Evolutionary conservation across 2,888 invertebrate genomes (phyloP).

Genomic region (Octonoba sinensis): DNA sequence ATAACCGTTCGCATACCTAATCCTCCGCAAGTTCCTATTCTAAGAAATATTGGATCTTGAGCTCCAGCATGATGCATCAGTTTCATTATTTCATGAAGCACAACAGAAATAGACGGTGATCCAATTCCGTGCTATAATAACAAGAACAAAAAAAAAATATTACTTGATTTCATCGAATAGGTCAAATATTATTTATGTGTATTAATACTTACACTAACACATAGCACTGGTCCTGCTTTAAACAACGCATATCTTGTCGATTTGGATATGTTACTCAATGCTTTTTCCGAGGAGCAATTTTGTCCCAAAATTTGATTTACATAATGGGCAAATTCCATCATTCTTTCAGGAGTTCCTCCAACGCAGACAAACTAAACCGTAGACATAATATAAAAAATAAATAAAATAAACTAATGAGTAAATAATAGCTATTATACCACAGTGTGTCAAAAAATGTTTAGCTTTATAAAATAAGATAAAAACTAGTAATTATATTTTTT

Average conservation of each 20-base stretch:
- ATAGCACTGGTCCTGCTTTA: conserved; percentile 64
- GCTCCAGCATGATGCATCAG: conserved; percentile 72
- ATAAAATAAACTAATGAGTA: too few relatives aligned
- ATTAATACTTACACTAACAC: conserved; percentile 48
- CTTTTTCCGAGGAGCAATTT: conserved; percentile 79
- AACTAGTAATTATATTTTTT: too few relatives aligned
- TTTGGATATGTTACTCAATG: conserved; percentile 87
- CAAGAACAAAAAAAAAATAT: not conserved
- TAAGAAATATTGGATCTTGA: conserved; percentile 71
- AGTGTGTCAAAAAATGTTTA: too few relatives aligned
- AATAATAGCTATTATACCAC: too few relatives aligned
- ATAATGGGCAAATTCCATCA: conserved; percentile 46
- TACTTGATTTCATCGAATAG: not conserved
- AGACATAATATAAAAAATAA: too few relatives aligned
- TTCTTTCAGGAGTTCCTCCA: conserved; percentile 52
- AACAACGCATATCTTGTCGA: conserved; percentile 58
- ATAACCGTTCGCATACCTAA: conserved; percentile 68
- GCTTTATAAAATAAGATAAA: too few relatives aligned
- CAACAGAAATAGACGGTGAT: conserved; percentile 72
- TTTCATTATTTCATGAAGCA: conserved; percentile 73
- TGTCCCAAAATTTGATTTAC: conserved; percentile 28
- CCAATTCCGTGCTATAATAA: conserved; percentile 73
- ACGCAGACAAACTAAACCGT: conserved; percentile 40
- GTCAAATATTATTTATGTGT: not conserved
- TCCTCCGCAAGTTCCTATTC: conserved; percentile 73